Evolutionary conservation across 1,140 invertebrate species (phyloP).

Genomic region (Penaeus japonicus): DNA sequence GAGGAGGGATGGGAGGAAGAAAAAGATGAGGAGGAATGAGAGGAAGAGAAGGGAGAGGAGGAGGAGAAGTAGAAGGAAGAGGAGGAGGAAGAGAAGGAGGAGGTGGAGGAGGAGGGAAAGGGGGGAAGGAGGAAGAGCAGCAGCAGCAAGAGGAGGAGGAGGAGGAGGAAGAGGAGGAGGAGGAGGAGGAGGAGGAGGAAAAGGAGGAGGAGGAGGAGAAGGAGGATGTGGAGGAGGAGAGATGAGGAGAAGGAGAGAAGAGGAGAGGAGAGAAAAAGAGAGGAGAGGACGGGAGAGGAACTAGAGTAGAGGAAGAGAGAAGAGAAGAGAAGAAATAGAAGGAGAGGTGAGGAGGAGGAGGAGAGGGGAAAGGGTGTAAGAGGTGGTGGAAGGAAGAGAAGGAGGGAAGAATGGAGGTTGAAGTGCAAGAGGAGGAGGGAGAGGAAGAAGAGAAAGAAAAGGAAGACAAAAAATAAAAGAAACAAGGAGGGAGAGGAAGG

Average conservation of each 20-base stretch:
- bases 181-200: not conserved
- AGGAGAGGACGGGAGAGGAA: not conserved
- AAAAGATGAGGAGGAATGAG: not conserved
- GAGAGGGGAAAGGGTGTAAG: not conserved
- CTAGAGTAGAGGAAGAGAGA: not conserved
- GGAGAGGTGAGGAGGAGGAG: not conserved
- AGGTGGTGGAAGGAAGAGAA: not conserved
- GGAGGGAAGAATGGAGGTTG: not conserved
- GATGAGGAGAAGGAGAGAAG: accelerated
- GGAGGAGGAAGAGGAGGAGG: no score
- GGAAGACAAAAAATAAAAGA: not conserved
- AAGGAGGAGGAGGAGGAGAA: not conserved
- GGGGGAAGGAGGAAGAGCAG: not conserved
- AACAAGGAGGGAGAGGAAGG: no score
- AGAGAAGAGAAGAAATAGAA: not conserved
- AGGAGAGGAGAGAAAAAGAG: not conserved
- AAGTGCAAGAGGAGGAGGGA: not conserved
- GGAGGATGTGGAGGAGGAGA: not conserved
- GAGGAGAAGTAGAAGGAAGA: not conserved
- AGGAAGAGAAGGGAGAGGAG: not conserved
- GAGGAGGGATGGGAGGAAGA: not conserved
- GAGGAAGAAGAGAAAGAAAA: not conserved
- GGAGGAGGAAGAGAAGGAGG: not conserved
- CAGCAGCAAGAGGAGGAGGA: no score
- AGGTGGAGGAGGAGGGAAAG: not conserved